Conservation (phyloP, 2,797 vertebrate species). For the Brachyalestes nurse region DNA sequence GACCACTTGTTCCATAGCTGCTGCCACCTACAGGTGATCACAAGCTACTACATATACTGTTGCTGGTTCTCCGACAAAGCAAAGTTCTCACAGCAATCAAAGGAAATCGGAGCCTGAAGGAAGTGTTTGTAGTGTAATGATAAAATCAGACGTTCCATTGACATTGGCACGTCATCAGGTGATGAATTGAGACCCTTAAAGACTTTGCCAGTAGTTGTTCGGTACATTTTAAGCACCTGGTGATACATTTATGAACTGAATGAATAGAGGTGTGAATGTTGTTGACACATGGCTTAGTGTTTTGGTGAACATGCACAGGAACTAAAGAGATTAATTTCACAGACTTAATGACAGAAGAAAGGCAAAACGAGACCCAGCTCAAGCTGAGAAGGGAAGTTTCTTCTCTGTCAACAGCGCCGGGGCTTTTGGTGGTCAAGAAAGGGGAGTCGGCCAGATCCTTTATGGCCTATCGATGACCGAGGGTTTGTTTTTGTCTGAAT, state of each 20-base stretch:
- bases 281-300: conserved; percentile 51
- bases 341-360: conserved; percentile 33
- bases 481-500: conserved; percentile 60
- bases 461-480: conserved; percentile 45
- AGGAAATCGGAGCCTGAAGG: neutral
- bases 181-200: neutral
- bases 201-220: neutral
- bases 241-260: conserved; percentile 55
- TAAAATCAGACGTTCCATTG: neutral
- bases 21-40: neutral
- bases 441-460: conserved; percentile 52
- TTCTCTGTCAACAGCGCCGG: conserved; percentile 55
- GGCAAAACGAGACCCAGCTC: conserved; percentile 30
- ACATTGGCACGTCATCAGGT: neutral
- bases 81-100: neutral
- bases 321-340: conserved; percentile 43
- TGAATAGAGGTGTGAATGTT: conserved; percentile 53
- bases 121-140: neutral
- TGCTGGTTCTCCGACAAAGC: neutral
- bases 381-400: conserved; percentile 50
- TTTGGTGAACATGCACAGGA: conserved; percentile 23
- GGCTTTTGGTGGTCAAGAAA: conserved; percentile 55
- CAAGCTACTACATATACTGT: neutral
- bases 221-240: conserved; percentile 29
- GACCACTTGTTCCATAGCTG: neutral